Evolutionary conservation across 2,113 vertebrate genomes (phyloP).

Genomic region (Oriolus oriolus): DNA sequence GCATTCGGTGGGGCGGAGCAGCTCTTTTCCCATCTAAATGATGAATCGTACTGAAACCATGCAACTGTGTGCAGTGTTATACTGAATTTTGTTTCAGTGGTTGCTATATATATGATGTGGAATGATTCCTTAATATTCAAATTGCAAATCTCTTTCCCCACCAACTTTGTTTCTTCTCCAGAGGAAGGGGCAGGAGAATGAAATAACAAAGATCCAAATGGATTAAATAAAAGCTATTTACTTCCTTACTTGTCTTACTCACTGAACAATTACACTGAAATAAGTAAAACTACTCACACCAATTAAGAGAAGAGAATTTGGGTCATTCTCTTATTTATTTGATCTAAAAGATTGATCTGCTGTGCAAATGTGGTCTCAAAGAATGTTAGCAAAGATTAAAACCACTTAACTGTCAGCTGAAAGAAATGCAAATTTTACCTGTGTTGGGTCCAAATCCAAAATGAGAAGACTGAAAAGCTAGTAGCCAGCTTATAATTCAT

Average conservation of each 20-base stretch:
- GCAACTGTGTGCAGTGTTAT: rapidly evolving
- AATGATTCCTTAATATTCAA: not conserved
- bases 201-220: not conserved
- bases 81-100: not conserved
- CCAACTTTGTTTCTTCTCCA: not conserved
- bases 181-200: not conserved
- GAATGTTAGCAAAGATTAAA: not conserved
- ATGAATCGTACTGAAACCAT: rapidly evolving
- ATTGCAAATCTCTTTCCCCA: not conserved
- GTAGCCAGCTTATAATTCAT: not conserved
- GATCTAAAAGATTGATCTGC: not conserved
- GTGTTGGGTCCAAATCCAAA: not conserved
- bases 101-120: not conserved
- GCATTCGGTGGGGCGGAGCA: rapidly evolving
- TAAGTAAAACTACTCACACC: not conserved
- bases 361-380: not conserved
- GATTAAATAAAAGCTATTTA: not conserved
- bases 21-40: not conserved
- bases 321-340: not conserved
- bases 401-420: not conserved
- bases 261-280: not conserved
- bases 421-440: not conserved
- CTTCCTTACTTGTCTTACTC: not conserved
- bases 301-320: not conserved
- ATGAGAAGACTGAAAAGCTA: not conserved